phyloP scores from a whole-genome alignment of 2,113 vertebrate genomes.

The Vanacampus margaritifer region DNA sequence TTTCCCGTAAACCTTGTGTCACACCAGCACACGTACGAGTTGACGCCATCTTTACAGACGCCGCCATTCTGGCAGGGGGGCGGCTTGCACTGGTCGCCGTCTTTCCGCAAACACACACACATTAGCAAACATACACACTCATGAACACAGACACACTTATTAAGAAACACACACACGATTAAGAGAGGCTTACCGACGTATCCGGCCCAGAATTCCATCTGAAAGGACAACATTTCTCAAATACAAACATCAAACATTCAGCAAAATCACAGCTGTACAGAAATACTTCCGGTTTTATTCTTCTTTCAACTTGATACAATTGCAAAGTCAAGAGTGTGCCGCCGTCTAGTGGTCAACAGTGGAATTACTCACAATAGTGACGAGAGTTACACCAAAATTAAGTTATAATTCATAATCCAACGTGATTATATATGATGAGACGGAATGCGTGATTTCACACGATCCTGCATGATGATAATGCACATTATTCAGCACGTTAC shows the following conservation, averaged over 20 bases:
- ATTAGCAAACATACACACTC: constrained; percentile 5
- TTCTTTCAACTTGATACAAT: no score
- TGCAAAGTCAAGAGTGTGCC: no score
- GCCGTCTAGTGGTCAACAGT: no score
- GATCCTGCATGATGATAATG: no score
- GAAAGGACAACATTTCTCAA: constrained; percentile 12
- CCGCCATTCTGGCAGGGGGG: constrained; percentile 86
- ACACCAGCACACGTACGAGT: constrained; percentile 85
- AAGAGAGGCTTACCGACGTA: constrained; percentile 45
- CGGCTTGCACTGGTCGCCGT: constrained; percentile 86
- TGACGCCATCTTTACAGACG: constrained; percentile 76
- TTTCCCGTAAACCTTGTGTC: constrained; percentile 78
- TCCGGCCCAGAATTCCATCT: constrained; percentile 59
- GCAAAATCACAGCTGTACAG: no score
- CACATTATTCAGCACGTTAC: neutral
- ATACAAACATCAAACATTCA: no score
- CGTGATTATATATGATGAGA: no score
- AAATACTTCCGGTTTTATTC: no score
- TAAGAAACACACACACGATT: constrained; percentile 9
- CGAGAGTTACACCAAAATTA: no score
- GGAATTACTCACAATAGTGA: neutral
- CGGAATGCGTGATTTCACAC: no score
- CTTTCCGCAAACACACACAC: constrained; percentile 55
- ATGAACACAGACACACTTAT: neutral
- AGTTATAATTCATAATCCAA: no score